Conservation (phyloP, 2,113 vertebrate species). For the Nymphicus hollandicus region DNA sequence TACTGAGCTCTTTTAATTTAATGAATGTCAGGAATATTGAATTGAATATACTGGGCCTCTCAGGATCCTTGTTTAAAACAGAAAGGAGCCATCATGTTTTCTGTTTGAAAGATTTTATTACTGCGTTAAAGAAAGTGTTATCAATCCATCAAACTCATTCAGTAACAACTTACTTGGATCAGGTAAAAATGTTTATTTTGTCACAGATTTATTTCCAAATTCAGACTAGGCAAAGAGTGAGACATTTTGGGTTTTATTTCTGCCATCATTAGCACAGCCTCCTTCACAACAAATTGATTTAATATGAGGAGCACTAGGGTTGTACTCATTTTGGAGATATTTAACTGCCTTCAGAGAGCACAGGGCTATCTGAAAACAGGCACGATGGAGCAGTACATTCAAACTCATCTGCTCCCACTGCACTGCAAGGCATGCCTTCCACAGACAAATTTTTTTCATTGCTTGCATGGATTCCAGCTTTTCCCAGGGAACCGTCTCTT, state of each 20-base stretch:
- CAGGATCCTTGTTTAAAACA: background rate
- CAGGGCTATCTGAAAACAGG: background rate
- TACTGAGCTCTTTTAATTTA: background rate
- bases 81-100: background rate
- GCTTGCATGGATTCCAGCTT: background rate
- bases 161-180: background rate
- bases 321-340: background rate
- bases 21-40: background rate
- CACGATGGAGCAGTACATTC: background rate
- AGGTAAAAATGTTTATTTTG: background rate
- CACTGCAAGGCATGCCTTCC: background rate
- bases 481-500: background rate
- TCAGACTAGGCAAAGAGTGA: background rate
- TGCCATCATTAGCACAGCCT: background rate
- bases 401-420: background rate
- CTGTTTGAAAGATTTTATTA: constrained; percentile 15
- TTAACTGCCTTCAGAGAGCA: background rate
- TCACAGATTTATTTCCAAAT: background rate
- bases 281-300: background rate
- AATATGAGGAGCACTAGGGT: background rate
- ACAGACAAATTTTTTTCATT: background rate
- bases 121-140: background rate
- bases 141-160: constrained; percentile 21
- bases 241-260: background rate
- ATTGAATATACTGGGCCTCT: background rate